A percentile compares a stretch with the other conserved stretches of the same genome.
phyloP scores from a whole-genome alignment of 2,113 vertebrate genomes.

The Nicator chloris region DNA sequence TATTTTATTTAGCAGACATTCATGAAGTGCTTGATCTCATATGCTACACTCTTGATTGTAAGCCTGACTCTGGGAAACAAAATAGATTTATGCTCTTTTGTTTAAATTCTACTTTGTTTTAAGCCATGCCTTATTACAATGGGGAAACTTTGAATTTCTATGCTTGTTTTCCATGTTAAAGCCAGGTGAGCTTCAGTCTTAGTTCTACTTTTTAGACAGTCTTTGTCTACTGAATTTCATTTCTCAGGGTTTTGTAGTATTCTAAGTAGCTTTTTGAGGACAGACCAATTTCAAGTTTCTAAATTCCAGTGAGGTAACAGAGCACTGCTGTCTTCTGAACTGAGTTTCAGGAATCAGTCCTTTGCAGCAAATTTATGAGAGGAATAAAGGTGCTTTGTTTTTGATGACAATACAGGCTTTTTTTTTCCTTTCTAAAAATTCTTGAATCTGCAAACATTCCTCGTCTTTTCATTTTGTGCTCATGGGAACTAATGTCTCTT shows the following conservation, averaged over 20 bases:
- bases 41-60: not conserved
- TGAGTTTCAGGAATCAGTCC: not conserved
- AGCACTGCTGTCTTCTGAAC: not conserved
- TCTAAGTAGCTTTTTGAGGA: not conserved
- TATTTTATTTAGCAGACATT: constrained; percentile 20
- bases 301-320: not conserved
- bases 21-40: not conserved
- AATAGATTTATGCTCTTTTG: not conserved
- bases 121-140: not conserved
- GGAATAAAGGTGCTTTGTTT: not conserved
- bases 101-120: not conserved
- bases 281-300: not conserved
- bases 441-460: not conserved
- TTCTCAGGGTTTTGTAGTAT: not conserved
- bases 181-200: not conserved
- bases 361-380: not conserved
- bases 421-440: not conserved
- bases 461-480: not conserved
- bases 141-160: not conserved
- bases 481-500: not conserved
- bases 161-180: not conserved
- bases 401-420: not conserved
- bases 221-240: not conserved
- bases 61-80: not conserved
- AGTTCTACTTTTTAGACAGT: not conserved